These are phyloP conservation scores for Grallaria varia DNA, from an alignment of 2,113 vertebrate genomes.

Conservation along the genomic window DNA sequence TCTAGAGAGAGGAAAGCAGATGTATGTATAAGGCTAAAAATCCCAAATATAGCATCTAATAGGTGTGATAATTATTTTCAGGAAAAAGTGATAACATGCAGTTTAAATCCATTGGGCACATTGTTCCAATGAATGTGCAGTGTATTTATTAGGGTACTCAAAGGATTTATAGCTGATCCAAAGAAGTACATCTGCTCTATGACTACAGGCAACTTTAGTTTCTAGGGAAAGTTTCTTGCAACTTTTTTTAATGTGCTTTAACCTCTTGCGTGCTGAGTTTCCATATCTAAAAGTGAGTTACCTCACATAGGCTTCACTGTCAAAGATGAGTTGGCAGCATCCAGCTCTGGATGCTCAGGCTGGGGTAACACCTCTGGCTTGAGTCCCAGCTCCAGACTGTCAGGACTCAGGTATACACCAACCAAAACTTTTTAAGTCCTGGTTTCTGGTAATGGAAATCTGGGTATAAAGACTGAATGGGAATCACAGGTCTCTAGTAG, in stretches of 20 bases:
- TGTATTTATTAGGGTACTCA: conserved; percentile 55
- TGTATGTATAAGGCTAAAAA: conserved; percentile 30
- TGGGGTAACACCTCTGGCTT: background rate
- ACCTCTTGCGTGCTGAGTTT: conserved; percentile 17
- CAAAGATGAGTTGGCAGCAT: background rate
- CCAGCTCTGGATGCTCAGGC: background rate
- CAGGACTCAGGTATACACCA: background rate
- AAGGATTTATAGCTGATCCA: conserved; percentile 55
- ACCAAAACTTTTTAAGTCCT: background rate
- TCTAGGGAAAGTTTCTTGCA: conserved; percentile 22
- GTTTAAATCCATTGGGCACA: conserved; percentile 51
- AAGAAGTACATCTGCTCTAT: conserved; percentile 47
- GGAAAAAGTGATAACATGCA: conserved; percentile 45
- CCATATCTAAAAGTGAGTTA: background rate
- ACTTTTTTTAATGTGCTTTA: conserved; percentile 26
- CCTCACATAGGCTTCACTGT: background rate
- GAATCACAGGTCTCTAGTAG: background rate
- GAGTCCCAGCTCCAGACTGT: background rate
- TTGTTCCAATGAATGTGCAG: conserved; percentile 51
- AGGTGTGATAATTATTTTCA: conserved; percentile 67
- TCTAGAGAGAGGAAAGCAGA: conserved; percentile 53
- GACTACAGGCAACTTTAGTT: conserved; percentile 53
- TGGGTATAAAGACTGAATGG: background rate
- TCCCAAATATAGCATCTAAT: conserved; percentile 57
- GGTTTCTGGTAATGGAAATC: background rate